phyloP scores from a whole-genome alignment of 2,113 vertebrate genomes.

The Stercorarius parasiticus region DNA sequence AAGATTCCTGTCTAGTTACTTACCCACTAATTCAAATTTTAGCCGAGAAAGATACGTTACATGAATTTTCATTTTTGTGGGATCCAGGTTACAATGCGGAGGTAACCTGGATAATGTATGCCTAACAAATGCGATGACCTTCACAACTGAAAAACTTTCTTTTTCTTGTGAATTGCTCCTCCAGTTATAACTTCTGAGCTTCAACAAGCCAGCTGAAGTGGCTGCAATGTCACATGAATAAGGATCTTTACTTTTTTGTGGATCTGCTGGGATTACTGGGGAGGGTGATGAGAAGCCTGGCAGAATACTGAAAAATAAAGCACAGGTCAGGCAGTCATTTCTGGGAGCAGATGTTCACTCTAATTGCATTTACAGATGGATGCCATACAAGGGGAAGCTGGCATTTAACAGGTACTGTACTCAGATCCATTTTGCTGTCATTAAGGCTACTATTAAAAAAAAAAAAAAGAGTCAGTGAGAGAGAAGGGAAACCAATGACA shows the following conservation, averaged over 20 bases:
- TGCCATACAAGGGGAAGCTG: constrained; percentile 4
- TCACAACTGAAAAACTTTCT: background rate
- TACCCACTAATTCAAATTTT: background rate
- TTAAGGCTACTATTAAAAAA: background rate
- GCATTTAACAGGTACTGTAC: background rate
- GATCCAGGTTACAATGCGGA: background rate
- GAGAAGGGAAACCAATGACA: background rate
- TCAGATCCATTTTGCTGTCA: background rate
- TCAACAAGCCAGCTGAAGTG: background rate
- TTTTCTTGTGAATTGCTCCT: background rate
- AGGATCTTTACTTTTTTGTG: background rate
- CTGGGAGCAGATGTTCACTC: constrained; percentile 19
- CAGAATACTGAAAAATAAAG: background rate
- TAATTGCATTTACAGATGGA: constrained; percentile 38
- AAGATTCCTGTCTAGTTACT: background rate
- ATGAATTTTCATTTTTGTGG: background rate
- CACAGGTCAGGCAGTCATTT: constrained; percentile 11
- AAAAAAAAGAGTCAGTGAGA: background rate
- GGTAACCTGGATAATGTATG: background rate
- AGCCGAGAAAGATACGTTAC: background rate
- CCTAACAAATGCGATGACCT: background rate
- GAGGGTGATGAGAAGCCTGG: background rate
- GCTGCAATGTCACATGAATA: background rate
- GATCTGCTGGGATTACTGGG: constrained; percentile 6
- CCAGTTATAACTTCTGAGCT: background rate